These are phyloP conservation scores for Dysmachus trigonus DNA, from an alignment of 2,888 invertebrate species.

Conservation along the genomic window DNA sequence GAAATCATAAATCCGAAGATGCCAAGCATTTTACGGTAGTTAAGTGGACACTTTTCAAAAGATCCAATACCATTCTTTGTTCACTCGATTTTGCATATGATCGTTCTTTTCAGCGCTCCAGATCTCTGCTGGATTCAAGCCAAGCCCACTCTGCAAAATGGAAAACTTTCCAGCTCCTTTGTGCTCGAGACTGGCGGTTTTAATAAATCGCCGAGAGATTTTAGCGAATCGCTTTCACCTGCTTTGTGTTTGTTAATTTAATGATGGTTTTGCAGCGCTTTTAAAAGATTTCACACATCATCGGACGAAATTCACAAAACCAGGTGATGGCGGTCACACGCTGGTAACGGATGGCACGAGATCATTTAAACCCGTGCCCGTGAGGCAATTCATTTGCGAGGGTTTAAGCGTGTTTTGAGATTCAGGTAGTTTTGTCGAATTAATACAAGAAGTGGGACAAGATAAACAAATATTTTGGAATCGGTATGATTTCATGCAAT, in stretches of 20 bases:
- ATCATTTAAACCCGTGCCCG: background rate
- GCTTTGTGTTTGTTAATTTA: slow-evolving; percentile 5
- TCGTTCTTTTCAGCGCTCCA: background rate
- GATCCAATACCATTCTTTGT: background rate
- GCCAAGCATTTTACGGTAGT: background rate
- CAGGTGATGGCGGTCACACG: background rate
- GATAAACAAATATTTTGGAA: too few relatives aligned
- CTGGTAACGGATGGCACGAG: background rate
- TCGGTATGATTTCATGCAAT: too few relatives aligned
- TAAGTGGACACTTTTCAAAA: slow-evolving; percentile 6
- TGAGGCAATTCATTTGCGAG: background rate
- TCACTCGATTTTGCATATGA: background rate
- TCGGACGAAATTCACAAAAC: background rate
- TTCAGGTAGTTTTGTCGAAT: background rate
- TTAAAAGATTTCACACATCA: background rate
- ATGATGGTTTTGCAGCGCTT: background rate
- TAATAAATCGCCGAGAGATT: background rate
- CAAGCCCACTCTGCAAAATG: background rate
- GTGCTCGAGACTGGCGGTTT: background rate
- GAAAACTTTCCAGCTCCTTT: background rate
- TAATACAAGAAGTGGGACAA: background rate
- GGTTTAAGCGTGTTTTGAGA: background rate
- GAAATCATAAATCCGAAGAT: background rate
- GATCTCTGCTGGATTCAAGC: background rate
- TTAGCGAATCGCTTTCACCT: slow-evolving; percentile 5